A percentile compares a stretch with the other conserved stretches of the same genome.
Conservation (phyloP, 2,113 vertebrate species). For the Psittacula cyanocephala region DNA sequence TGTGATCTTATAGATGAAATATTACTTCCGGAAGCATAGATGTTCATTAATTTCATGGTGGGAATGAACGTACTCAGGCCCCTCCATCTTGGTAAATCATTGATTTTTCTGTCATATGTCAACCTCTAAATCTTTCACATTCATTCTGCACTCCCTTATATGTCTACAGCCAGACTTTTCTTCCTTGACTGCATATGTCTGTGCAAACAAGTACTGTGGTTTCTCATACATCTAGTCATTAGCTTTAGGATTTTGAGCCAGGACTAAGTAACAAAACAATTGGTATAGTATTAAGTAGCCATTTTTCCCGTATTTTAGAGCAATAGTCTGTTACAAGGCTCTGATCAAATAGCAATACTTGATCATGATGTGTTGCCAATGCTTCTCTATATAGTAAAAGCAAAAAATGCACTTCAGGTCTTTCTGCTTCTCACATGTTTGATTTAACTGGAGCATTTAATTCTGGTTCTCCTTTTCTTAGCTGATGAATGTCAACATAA, state of each 20-base stretch:
- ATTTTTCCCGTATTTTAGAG: neutral
- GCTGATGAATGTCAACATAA: slow-evolving; percentile 46
- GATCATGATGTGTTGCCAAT: neutral
- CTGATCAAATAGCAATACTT: neutral
- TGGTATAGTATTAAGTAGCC: neutral
- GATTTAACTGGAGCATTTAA: slow-evolving; percentile 51
- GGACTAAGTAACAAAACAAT: neutral
- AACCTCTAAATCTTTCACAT: neutral
- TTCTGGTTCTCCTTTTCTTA: slow-evolving; percentile 39
- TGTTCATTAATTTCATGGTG: slow-evolving; percentile 1
- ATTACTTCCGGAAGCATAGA: neutral
- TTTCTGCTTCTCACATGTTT: slow-evolving; percentile 10
- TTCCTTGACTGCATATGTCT: neutral
- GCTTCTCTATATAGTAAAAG: neutral
- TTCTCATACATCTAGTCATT: neutral
- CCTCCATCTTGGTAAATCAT: neutral
- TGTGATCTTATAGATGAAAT: neutral
- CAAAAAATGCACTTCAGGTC: slow-evolving; percentile 3
- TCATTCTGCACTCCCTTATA: neutral
- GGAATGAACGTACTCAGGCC: neutral
- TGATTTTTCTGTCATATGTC: neutral
- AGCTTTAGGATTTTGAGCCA: neutral
- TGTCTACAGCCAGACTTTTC: neutral
- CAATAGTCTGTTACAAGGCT: neutral
- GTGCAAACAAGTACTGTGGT: neutral